phyloP scores from a whole-genome alignment of 2,113 vertebrate species.

The Oncorhynchus nerka region DNA sequence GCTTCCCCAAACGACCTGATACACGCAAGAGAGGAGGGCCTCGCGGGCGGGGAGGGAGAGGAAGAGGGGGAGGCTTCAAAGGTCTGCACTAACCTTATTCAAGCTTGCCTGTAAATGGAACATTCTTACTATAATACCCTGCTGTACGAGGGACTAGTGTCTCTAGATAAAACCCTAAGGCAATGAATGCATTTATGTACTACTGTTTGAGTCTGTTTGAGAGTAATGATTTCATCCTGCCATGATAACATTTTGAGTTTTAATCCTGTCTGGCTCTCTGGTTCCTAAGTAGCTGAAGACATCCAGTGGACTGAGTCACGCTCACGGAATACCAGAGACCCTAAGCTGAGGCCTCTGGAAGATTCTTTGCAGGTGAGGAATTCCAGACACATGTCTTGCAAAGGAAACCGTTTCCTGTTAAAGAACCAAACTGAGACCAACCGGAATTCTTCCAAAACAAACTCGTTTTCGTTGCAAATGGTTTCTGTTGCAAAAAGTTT shows the following conservation, averaged over 20 bases:
- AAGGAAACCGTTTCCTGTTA: too few species aligned
- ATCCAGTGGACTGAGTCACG: conserved; percentile 89
- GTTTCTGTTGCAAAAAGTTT: too few species aligned
- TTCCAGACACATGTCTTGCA: too few species aligned
- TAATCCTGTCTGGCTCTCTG: background rate
- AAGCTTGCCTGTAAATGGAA: background rate
- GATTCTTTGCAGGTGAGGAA: conserved; percentile 88
- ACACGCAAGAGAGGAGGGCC: conserved; percentile 77
- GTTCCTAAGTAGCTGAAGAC: conserved; percentile 79
- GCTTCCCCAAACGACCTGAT: conserved; percentile 85
- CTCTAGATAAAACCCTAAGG: background rate
- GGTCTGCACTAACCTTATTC: conserved; percentile 60
- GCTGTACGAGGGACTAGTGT: background rate
- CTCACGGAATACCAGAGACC: conserved; percentile 86
- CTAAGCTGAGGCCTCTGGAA: conserved; percentile 86
- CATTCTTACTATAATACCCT: background rate
- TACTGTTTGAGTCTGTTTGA: background rate
- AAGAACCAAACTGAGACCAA: too few species aligned
- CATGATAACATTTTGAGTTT: background rate
- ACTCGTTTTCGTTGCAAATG: too few species aligned
- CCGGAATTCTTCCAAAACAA: too few species aligned
- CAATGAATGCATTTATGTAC: background rate
- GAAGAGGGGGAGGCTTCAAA: conserved; percentile 89
- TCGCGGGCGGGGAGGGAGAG: conserved; percentile 87
- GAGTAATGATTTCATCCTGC: background rate